Evolutionary conservation across 1,140 invertebrate genomes (phyloP).

Genomic region (Drosophila pruinosa): DNA sequence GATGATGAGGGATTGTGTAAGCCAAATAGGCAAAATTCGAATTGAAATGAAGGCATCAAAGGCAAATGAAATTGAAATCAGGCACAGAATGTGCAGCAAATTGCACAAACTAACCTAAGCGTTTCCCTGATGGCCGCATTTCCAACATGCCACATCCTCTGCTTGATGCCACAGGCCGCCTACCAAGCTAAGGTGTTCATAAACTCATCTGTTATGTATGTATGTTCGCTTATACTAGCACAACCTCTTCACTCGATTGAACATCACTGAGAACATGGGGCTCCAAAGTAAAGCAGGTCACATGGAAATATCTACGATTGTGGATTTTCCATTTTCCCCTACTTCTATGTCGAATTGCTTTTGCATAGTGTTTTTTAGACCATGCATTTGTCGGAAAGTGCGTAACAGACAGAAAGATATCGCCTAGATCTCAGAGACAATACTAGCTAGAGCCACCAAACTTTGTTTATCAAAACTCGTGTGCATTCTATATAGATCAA

Average conservation of each 20-base stretch:
- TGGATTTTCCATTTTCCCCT: constrained; percentile 36
- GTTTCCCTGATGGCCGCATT: constrained; percentile 17
- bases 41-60: constrained; percentile 42
- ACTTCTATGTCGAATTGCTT: constrained; percentile 20
- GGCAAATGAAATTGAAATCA: constrained; percentile 41
- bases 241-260: constrained; percentile 25
- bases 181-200: neutral
- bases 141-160: constrained; percentile 20
- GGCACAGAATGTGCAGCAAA: constrained; percentile 10
- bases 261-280: constrained; percentile 10
- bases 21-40: constrained; percentile 38
- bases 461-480: no score
- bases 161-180: neutral
- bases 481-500: no score
- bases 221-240: neutral
- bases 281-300: constrained; percentile 65
- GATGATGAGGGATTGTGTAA: constrained; percentile 13
- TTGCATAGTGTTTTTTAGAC: no score
- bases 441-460: no score
- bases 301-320: constrained; percentile 62
- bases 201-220: constrained; percentile 11
- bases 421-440: no score
- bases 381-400: no score
- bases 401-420: no score
- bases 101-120: constrained; percentile 5